A percentile compares a stretch with the other conserved stretches of the same genome.
These are phyloP conservation scores for Tanaodytes sp. DNA, from an alignment of 2,888 invertebrate species.

Conservation along the genomic window DNA sequence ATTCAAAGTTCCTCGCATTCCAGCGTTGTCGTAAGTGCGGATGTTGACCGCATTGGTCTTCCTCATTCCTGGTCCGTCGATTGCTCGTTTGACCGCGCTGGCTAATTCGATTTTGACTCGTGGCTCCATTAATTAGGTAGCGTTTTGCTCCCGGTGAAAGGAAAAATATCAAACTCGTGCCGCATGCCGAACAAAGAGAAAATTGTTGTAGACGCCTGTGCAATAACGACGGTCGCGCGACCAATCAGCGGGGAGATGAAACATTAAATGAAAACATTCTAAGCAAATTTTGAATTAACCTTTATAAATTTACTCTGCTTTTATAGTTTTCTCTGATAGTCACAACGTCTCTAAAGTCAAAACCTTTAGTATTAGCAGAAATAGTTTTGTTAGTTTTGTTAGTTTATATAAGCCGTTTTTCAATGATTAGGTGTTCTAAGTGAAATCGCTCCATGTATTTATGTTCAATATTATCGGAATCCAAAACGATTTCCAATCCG, in stretches of 20 bases:
- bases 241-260: slow-evolving; percentile 6
- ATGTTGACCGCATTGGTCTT: slow-evolving; percentile 33
- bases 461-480: too few relatives aligned
- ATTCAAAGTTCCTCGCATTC: slow-evolving; percentile 30
- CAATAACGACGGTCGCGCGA: slow-evolving; percentile 24
- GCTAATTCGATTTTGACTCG: slow-evolving; percentile 45
- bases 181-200: slow-evolving; percentile 42
- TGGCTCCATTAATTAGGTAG: slow-evolving; percentile 49
- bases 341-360: too few relatives aligned
- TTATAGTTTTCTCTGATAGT: too few relatives aligned
- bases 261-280: slow-evolving; percentile 28
- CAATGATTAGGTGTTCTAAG: too few relatives aligned
- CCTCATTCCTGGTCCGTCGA: slow-evolving; percentile 38
- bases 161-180: slow-evolving; percentile 49
- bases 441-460: too few relatives aligned
- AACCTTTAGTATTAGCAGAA: too few relatives aligned
- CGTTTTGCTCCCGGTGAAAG: slow-evolving; percentile 38
- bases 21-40: slow-evolving; percentile 17
- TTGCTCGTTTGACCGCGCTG: slow-evolving; percentile 39
- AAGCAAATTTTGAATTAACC: too few relatives aligned
- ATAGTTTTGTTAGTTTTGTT: too few relatives aligned
- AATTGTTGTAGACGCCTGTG: slow-evolving; percentile 40
- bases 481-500: too few relatives aligned
- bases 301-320: too few relatives aligned
- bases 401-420: too few relatives aligned